Conservation (phyloP, 2,888 invertebrate genomes). For the Calameuta pallipes region DNA sequence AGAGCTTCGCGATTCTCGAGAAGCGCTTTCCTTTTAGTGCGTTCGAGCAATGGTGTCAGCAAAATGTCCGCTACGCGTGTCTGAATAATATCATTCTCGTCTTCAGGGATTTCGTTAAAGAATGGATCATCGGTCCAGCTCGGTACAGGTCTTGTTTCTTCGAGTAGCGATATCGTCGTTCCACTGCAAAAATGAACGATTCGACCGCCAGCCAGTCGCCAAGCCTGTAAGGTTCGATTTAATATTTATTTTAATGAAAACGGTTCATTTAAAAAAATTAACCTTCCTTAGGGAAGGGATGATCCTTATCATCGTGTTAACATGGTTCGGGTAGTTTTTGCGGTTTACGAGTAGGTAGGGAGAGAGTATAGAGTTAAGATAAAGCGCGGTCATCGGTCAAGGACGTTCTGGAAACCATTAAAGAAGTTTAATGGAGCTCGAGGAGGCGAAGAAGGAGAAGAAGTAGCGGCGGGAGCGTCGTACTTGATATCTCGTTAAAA, state of each 20-base stretch:
- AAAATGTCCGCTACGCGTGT: conserved; percentile 39
- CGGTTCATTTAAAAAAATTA: neutral
- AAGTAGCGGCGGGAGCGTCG: neutral
- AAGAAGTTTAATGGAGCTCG: neutral
- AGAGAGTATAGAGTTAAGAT: neutral
- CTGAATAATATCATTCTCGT: conserved; percentile 47
- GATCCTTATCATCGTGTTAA: neutral
- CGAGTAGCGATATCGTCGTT: conserved; percentile 63
- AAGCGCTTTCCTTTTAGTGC: conserved; percentile 44
- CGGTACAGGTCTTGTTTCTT: conserved; percentile 44
- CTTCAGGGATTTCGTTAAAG: conserved; percentile 53
- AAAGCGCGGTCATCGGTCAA: neutral
- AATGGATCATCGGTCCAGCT: conserved; percentile 38
- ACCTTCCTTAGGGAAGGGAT: neutral
- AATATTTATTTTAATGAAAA: neutral
- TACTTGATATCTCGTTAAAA: neutral
- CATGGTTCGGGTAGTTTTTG: neutral
- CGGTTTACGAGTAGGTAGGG: neutral
- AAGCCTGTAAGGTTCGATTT: conserved; percentile 53
- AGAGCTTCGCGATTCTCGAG: conserved; percentile 35
- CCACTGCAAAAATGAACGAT: conserved; percentile 67
- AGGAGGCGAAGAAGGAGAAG: neutral
- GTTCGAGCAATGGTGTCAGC: conserved; percentile 38
- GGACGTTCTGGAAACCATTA: no score
- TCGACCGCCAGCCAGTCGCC: conserved; percentile 65